These are phyloP conservation scores for Mesorhabditis spiculigera DNA, from an alignment of 2,888 invertebrate species.

Conservation along the genomic window DNA sequence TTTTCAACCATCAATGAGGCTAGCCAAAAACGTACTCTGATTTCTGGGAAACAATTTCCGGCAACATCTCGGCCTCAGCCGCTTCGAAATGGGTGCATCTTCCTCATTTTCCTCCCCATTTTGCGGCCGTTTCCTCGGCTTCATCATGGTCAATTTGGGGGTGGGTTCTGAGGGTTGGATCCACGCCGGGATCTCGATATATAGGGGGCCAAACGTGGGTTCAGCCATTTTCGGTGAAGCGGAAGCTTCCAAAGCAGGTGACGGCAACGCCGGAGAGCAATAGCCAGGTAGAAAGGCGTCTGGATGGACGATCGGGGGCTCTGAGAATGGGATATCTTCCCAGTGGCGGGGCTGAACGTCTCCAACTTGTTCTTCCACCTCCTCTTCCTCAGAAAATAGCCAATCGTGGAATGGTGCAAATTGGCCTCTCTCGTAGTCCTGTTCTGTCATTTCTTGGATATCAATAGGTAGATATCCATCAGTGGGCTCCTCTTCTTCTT, in stretches of 20 bases:
- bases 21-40: too few species aligned
- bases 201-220: neutral
- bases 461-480: neutral
- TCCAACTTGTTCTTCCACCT: neutral
- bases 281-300: neutral
- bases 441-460: neutral
- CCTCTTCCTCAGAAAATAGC: neutral
- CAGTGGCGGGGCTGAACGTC: neutral
- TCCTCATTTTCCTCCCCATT: neutral
- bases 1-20: too few species aligned
- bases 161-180: neutral
- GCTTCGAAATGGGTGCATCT: neutral
- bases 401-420: neutral
- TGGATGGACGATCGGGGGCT: too few species aligned
- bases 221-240: neutral
- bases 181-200: conserved; percentile 6
- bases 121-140: neutral
- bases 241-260: neutral
- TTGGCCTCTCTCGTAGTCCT: neutral
- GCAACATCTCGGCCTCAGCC: neutral
- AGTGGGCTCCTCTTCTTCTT: too few species aligned
- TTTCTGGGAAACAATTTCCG: too few species aligned
- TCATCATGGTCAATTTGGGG: neutral
- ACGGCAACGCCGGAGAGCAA: neutral
- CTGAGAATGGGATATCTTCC: neutral